phyloP scores from a whole-genome alignment of 2,113 vertebrate genomes.

The Nyctibius bracteatus region DNA sequence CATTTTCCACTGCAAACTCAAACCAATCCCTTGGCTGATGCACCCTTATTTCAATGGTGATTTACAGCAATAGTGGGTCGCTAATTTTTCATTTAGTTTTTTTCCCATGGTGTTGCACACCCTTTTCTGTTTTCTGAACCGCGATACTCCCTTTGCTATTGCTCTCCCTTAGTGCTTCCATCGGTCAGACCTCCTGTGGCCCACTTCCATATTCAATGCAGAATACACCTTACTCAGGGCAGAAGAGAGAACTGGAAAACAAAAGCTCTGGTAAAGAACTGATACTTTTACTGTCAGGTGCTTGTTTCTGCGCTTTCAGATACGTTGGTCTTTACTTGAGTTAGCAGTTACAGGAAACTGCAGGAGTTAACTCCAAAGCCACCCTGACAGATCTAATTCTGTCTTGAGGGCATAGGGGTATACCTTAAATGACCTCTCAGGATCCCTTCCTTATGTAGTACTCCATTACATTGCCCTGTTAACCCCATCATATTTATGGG shows the following conservation, averaged over 20 bases:
- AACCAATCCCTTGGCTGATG: background rate
- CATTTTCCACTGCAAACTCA: background rate
- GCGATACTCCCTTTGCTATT: background rate
- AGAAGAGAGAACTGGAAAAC: background rate
- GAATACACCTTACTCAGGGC: background rate
- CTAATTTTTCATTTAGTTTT: background rate
- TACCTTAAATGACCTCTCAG: background rate
- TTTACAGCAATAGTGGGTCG: background rate
- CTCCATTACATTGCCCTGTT: background rate
- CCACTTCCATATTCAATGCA: background rate
- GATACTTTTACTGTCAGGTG: background rate
- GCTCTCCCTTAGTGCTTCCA: background rate
- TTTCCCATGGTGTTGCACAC: background rate
- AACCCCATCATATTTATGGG: background rate
- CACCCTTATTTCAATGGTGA: background rate
- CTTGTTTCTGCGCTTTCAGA: background rate
- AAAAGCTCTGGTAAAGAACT: background rate
- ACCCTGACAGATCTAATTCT: background rate
- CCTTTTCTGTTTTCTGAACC: background rate
- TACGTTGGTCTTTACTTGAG: background rate
- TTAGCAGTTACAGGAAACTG: background rate
- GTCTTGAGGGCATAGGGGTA: background rate
- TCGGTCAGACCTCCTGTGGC: background rate
- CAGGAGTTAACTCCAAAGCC: background rate
- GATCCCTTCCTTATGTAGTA: background rate